A percentile compares a stretch with the other conserved stretches of the same genome.
Conservation (phyloP, 2,888 invertebrate species). For the Temnothorax unifasciatus region DNA sequence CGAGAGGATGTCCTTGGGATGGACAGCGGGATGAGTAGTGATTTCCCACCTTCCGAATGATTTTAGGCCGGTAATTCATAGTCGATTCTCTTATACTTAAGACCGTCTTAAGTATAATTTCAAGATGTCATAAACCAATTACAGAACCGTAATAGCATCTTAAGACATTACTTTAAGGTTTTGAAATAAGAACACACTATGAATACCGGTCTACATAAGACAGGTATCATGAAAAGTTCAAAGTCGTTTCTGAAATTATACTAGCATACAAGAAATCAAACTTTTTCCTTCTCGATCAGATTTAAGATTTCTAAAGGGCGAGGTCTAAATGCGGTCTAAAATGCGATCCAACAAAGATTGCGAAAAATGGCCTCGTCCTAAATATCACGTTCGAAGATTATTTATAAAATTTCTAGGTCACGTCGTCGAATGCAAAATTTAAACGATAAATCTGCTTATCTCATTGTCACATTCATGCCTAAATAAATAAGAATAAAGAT, state of each 20-base stretch:
- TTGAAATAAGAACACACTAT: too few relatives aligned
- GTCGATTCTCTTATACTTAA: too few relatives aligned
- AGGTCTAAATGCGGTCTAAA: neutral
- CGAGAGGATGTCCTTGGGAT: neutral
- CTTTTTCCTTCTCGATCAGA: neutral
- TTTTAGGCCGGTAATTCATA: too few relatives aligned
- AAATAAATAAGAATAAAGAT: constrained; percentile 10
- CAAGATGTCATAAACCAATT: too few relatives aligned
- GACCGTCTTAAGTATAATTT: too few relatives aligned
- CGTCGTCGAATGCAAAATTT: neutral
- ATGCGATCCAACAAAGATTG: too few relatives aligned
- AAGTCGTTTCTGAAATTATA: neutral
- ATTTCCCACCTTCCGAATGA: neutral
- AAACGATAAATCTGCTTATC: neutral
- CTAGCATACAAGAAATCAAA: neutral
- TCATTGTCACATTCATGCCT: neutral
- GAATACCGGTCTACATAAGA: neutral
- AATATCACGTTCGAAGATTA: neutral
- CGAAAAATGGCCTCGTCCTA: neutral
- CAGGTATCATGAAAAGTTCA: neutral
- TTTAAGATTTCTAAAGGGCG: neutral
- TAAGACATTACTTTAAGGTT: too few relatives aligned
- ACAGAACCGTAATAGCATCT: too few relatives aligned
- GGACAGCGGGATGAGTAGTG: neutral
- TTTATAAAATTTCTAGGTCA: constrained; percentile 1